phyloP scores from a whole-genome alignment of 2,888 invertebrate genomes.

The Chalcosyrphus nemorum region DNA sequence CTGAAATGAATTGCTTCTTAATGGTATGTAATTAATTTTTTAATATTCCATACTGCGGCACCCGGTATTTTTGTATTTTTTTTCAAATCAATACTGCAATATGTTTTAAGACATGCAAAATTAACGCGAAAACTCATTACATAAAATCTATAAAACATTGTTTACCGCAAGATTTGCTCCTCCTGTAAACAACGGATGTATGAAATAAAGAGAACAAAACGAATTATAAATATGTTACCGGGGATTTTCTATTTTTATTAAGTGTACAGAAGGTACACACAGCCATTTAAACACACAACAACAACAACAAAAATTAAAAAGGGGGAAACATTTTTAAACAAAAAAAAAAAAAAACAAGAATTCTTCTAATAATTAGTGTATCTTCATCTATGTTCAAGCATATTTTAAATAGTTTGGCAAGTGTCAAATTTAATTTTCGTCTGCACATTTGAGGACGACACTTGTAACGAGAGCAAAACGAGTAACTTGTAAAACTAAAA shows the following conservation, averaged over 20 bases:
- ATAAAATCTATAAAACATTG: conserved; percentile 6
- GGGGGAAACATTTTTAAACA: conserved; percentile 29
- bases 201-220: conserved; percentile 32
- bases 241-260: conserved; percentile 67
- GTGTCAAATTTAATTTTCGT: conserved; percentile 56
- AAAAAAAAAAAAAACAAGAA: conserved; percentile 42
- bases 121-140: background rate
- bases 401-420: conserved; percentile 64
- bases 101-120: background rate
- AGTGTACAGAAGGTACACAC: conserved; percentile 35
- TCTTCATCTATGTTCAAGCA: conserved; percentile 23
- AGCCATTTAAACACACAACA: conserved; percentile 17
- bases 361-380: conserved; percentile 10
- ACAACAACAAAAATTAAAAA: no score
- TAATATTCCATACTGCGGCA: background rate
- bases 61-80: background rate
- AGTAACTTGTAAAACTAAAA: conserved; percentile 57
- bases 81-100: background rate
- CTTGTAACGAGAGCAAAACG: conserved; percentile 44
- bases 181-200: conserved; percentile 42
- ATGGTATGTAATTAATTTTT: no score
- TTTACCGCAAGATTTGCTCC: conserved; percentile 9
- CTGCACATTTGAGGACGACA: conserved; percentile 44
- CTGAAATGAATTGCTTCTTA: no score
- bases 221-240: conserved; percentile 34